phyloP scores from a whole-genome alignment of 2,113 vertebrate species.

The Atlantisia rogersi region DNA sequence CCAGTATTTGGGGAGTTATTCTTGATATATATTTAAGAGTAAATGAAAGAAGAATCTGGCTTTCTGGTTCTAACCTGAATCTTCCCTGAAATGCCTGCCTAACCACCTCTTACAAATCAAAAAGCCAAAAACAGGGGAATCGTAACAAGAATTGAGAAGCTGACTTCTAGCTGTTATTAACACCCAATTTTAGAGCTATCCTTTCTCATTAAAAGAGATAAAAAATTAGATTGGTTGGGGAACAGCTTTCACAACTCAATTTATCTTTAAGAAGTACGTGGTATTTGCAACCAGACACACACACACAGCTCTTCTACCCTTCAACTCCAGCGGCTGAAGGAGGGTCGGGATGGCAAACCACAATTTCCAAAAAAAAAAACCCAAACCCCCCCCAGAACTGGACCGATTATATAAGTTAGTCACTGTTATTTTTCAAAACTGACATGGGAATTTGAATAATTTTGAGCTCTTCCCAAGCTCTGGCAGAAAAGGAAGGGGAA shows the following conservation, averaged over 20 bases:
- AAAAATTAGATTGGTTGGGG: not conserved
- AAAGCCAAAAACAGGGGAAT: not conserved
- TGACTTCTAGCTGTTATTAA: not conserved
- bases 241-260: not conserved
- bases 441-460: not conserved
- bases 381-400: too few relatives aligned
- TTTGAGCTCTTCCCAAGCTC: not conserved
- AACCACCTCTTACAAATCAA: not conserved
- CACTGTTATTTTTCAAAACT: not conserved
- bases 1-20: not conserved
- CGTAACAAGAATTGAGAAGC: not conserved
- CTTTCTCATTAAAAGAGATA: not conserved
- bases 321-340: not conserved
- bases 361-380: not conserved
- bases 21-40: not conserved
- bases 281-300: not conserved
- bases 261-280: not conserved
- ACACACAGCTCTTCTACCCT: not conserved
- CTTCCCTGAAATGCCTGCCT: not conserved
- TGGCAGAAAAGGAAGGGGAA: not conserved
- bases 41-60: not conserved
- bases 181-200: not conserved
- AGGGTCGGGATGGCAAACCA: not conserved
- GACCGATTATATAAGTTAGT: not conserved
- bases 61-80: not conserved